Evolutionary conservation across 2,888 invertebrate species (phyloP).

Genomic region (Andrena minutula): DNA sequence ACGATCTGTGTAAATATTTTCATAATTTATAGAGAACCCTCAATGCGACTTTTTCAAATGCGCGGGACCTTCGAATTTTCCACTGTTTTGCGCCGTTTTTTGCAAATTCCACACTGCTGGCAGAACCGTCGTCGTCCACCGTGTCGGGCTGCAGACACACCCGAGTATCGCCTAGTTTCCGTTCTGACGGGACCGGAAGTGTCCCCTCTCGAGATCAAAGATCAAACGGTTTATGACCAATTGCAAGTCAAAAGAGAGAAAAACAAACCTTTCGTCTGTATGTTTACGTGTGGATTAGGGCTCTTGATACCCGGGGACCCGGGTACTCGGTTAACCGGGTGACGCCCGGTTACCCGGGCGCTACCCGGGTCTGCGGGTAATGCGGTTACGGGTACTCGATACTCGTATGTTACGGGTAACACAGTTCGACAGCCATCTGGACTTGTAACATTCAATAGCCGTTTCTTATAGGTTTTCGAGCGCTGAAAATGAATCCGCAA

Average conservation of each 20-base stretch:
- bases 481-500: no score
- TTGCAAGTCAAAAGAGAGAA: constrained; percentile 15
- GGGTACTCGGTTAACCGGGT: no score
- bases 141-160: background rate
- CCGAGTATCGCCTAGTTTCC: constrained; percentile 4
- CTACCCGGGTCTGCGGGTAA: no score
- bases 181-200: background rate
- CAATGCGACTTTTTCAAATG: constrained; percentile 48
- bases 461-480: no score
- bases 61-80: constrained; percentile 24
- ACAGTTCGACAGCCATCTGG: no score
- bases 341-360: no score
- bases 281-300: constrained; percentile 1
- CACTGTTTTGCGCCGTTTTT: constrained; percentile 35
- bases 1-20: constrained; percentile 58
- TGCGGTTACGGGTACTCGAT: no score
- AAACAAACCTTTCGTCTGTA: constrained; percentile 12
- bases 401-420: no score
- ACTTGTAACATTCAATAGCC: no score
- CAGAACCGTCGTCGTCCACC: constrained; percentile 4
- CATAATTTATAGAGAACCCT: constrained; percentile 46
- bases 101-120: background rate
- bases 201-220: constrained; percentile 5
- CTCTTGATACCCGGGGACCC: no score
- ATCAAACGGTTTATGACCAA: constrained; percentile 32